Evolutionary conservation across 2,797 vertebrate genomes (phyloP).

Genomic region (Sarcophilus harrisii): DNA sequence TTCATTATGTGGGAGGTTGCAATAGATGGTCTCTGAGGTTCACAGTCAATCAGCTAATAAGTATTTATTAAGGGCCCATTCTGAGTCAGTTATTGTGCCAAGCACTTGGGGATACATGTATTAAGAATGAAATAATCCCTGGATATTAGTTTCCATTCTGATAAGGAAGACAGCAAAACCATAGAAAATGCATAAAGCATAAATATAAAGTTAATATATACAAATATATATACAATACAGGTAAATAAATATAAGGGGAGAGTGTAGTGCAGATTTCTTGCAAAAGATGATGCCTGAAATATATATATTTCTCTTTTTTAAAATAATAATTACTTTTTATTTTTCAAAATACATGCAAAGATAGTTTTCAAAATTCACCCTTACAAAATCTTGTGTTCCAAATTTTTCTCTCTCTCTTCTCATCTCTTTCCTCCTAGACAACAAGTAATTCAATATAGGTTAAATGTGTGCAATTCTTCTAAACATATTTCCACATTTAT

Average conservation of each 20-base stretch:
- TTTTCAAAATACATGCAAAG: no score
- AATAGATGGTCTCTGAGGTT: neutral
- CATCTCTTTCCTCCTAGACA: no score
- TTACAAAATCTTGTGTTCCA: no score
- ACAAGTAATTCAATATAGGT: no score
- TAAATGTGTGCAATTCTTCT: no score
- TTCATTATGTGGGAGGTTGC: neutral
- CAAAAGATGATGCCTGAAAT: neutral
- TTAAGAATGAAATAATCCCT: neutral
- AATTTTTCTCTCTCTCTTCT: no score
- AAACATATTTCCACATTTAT: no score
- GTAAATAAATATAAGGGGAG: neutral
- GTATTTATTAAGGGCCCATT: neutral
- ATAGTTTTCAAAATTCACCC: no score
- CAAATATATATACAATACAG: neutral
- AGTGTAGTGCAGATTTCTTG: neutral
- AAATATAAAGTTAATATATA: neutral
- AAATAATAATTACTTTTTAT: no score
- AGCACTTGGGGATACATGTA: neutral
- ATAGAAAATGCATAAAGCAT: neutral
- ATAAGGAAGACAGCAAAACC: neutral
- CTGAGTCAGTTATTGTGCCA: neutral
- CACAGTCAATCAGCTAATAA: neutral
- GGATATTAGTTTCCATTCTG: neutral
- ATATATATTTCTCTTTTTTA: no score